Conservation (phyloP, 1,140 invertebrate genomes). For the Bombyx mori region ASM3026992v2 NC_085130.1:5476001-5476500, state of each 20-base stretch:
- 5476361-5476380: constrained; percentile 7
- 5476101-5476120: constrained; percentile 18
- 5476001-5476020: constrained; percentile 1
- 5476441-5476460: constrained; percentile 1
- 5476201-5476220: constrained; percentile 11
- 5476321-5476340: neutral
- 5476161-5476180: constrained; percentile 19
- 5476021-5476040: constrained; percentile 3
- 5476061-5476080: constrained; percentile 17
- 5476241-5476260: constrained; percentile 10
- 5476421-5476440: constrained; percentile 6
- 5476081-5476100: constrained; percentile 16
- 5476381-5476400: constrained; percentile 3
- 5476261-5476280: constrained; percentile 10
- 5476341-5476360: constrained; percentile 3
- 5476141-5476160: too few relatives aligned
- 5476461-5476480: constrained; percentile 3
- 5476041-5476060: constrained; percentile 15
- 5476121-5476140: constrained; percentile 18
- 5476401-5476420: constrained; percentile 8
- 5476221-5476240: too few relatives aligned
- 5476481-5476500: constrained; percentile 8
- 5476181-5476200: constrained; percentile 16
- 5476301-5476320: too few relatives aligned
- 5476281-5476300: constrained; percentile 3